phyloP scores from a whole-genome alignment of 2,888 invertebrate genomes.

The Melanostoma mellinum region DNA sequence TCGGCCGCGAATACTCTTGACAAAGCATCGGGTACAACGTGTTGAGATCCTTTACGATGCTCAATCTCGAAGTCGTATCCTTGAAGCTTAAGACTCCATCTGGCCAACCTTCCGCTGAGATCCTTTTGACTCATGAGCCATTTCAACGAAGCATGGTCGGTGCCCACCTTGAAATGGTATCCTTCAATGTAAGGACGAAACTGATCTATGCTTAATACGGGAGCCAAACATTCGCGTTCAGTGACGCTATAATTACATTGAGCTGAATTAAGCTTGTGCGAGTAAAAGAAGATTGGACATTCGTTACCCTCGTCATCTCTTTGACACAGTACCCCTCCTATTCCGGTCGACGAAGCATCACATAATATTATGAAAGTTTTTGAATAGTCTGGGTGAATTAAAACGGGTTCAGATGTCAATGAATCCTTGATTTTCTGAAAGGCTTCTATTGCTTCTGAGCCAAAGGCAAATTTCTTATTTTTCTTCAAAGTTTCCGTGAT shows the following conservation, averaged over 20 bases:
- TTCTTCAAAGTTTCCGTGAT: conserved; percentile 27
- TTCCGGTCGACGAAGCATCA: conserved; percentile 6
- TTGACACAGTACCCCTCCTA: conserved; percentile 40
- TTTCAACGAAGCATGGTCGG: conserved; percentile 74
- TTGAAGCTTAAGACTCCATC: conserved; percentile 24
- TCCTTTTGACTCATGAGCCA: conserved; percentile 75
- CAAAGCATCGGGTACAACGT: conserved; percentile 21
- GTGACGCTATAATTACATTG: conserved; percentile 28
- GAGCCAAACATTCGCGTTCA: conserved; percentile 2
- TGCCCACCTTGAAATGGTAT: conserved; percentile 27
- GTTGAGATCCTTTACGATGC: conserved; percentile 21
- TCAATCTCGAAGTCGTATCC: conserved; percentile 20
- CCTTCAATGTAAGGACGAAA: conserved; percentile 58
- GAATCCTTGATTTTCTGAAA: conserved; percentile 3
- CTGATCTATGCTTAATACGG: conserved; percentile 22
- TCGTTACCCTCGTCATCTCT: conserved; percentile 24
- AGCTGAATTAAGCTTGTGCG: conserved; percentile 37
- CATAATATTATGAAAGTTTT: conserved; percentile 38
- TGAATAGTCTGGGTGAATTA: conserved; percentile 11
- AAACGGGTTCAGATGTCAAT: conserved; percentile 5
- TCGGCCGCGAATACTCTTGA: background rate
- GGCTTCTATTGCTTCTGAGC: background rate
- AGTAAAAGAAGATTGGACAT: conserved; percentile 32
- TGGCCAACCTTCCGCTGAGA: conserved; percentile 73
- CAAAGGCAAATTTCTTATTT: background rate